These are phyloP conservation scores for Hozukius guyotensis DNA, from an alignment of 2,797 vertebrate genomes.

Conservation along the genomic window DNA sequence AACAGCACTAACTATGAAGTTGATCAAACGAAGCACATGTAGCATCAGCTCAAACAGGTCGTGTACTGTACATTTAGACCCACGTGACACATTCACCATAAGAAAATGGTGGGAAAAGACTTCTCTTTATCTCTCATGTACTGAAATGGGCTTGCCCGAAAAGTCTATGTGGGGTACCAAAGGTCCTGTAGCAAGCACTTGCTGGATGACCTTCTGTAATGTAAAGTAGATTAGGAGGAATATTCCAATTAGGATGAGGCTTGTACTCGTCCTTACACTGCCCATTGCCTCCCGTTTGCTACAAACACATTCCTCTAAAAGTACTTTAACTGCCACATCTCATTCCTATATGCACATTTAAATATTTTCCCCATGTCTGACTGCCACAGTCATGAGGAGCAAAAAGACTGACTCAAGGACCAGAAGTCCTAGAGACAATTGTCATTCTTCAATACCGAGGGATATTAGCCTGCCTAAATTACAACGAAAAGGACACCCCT, in stretches of 20 bases:
- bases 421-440: conserved; percentile 21
- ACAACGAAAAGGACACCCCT: conserved; percentile 32
- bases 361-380: conserved; percentile 33
- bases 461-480: conserved; percentile 43
- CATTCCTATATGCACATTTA: conserved; percentile 54
- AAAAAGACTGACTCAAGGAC: conserved; percentile 53
- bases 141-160: conserved; percentile 32
- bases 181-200: conserved; percentile 73
- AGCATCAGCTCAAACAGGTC: conserved; percentile 66
- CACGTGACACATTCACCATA: conserved; percentile 22
- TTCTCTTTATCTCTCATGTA: conserved; percentile 75
- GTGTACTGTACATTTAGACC: conserved; percentile 25
- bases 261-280: conserved; percentile 29
- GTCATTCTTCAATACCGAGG: conserved; percentile 21
- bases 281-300: conserved; percentile 31
- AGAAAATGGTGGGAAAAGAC: conserved; percentile 39
- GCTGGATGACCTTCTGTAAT: conserved; percentile 69
- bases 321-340: conserved; percentile 67
- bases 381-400: conserved; percentile 39
- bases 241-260: conserved; percentile 39
- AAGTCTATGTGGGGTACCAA: conserved; percentile 53
- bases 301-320: conserved; percentile 47
- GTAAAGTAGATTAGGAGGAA: conserved; percentile 49
- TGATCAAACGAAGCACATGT: conserved; percentile 76
- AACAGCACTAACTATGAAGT: conserved; percentile 57